Evolutionary conservation across 1,140 invertebrate genomes (phyloP).

Genomic region (Cyphomyrmex costatus): DNA sequence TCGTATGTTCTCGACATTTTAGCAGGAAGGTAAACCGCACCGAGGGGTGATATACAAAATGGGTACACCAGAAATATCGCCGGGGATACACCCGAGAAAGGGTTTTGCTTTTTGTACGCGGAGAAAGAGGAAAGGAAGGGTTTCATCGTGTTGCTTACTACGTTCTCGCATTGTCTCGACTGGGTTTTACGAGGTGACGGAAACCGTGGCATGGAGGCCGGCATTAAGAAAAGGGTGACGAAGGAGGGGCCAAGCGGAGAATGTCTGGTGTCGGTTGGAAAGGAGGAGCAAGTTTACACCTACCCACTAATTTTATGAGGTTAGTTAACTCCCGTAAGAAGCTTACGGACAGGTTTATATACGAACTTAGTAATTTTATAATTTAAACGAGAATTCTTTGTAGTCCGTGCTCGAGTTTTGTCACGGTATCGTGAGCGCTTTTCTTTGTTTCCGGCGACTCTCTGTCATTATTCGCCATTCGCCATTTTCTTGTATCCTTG

Average conservation of each 20-base stretch:
- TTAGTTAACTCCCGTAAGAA: conserved; percentile 79
- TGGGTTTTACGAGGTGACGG: conserved; percentile 74
- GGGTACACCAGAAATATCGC: not conserved
- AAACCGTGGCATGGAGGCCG: conserved; percentile 49
- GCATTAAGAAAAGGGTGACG: conserved; percentile 28
- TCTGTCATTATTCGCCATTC: not conserved
- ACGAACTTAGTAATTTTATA: conserved; percentile 74
- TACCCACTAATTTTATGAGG: conserved; percentile 79
- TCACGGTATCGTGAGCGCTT: conserved; percentile 37
- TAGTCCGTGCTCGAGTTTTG: not conserved
- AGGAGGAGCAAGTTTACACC: conserved; percentile 73
- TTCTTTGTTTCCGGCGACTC: conserved; percentile 25
- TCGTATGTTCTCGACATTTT: conserved; percentile 43
- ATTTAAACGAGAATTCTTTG: conserved; percentile 74
- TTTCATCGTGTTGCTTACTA: conserved; percentile 47
- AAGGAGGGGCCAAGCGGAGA: not conserved
- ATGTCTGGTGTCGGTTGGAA: conserved; percentile 13
- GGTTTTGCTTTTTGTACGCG: conserved; percentile 22
- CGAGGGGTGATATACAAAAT: conserved; percentile 23
- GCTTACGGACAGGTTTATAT: conserved; percentile 73
- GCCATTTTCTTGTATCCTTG: not conserved
- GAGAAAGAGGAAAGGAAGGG: not conserved
- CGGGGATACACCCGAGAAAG: conserved; percentile 8
- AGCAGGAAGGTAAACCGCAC: conserved; percentile 59
- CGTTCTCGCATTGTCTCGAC: conserved; percentile 68